Conservation (phyloP, 2,113 vertebrate genomes). For the Spea bombifrons region DNA sequence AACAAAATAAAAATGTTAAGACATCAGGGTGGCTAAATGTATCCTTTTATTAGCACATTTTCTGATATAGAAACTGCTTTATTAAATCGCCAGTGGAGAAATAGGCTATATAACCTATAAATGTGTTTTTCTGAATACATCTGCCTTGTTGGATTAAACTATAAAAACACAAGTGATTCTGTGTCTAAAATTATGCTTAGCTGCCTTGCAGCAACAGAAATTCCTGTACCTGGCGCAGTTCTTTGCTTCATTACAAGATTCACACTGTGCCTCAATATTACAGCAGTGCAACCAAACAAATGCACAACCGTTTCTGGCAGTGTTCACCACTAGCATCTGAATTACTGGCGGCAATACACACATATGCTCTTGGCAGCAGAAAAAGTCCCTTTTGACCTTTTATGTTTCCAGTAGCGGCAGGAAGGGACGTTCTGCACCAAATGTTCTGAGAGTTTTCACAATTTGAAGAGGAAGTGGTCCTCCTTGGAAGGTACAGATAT, state of each 20-base stretch:
- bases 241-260: not conserved
- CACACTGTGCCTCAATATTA: not conserved
- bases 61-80: no score
- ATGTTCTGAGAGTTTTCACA: constrained; percentile 5
- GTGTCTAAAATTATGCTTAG: not conserved
- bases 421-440: not conserved
- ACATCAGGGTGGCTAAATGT: no score
- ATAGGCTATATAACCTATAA: no score
- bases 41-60: no score
- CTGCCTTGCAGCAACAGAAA: not conserved
- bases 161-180: not conserved
- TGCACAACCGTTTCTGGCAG: not conserved
- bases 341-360: not conserved
- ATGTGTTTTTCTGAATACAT: no score
- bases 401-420: not conserved
- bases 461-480: not conserved
- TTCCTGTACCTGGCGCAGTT: not conserved
- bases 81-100: no score
- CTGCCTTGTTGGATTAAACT: not conserved
- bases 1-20: no score
- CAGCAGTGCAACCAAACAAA: not conserved
- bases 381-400: constrained; percentile 1
- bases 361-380: not conserved
- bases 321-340: not conserved
- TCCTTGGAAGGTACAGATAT: no score